These are phyloP conservation scores for Harpagus bidentatus DNA, from an alignment of 2,113 vertebrate genomes.

Conservation along the genomic window DNA sequence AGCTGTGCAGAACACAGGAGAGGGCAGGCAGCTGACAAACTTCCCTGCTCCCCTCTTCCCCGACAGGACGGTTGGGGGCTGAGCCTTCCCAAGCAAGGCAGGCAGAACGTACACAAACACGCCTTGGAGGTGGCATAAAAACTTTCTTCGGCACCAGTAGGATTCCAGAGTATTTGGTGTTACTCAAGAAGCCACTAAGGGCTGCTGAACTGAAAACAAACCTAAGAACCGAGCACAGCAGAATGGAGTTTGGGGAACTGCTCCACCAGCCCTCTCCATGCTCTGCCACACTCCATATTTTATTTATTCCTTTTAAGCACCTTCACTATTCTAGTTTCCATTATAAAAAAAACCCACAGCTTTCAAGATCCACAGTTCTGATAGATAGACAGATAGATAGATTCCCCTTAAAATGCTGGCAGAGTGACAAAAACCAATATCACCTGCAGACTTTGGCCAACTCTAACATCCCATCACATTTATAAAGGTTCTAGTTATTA, in stretches of 20 bases:
- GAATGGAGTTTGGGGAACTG: neutral
- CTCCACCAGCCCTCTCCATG: neutral
- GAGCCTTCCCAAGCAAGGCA: neutral
- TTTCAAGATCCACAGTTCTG: neutral
- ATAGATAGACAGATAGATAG: fast-evolving
- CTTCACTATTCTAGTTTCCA: neutral
- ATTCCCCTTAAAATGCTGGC: neutral
- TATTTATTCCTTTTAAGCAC: neutral
- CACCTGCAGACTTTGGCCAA: neutral
- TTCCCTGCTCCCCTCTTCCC: fast-evolving
- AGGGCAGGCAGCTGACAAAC: neutral
- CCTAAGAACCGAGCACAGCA: neutral
- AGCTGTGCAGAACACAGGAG: neutral
- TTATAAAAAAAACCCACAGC: neutral
- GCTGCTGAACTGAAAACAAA: neutral
- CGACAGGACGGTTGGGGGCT: fast-evolving
- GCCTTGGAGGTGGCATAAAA: neutral
- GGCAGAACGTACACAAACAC: neutral
- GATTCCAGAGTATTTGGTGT: neutral
- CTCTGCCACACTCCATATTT: neutral
- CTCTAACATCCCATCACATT: neutral
- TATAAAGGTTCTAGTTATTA: neutral
- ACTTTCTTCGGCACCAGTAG: neutral
- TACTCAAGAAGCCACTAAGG: neutral
- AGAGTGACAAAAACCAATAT: neutral